These are phyloP conservation scores for Lathronympha strigana DNA, from an alignment of 2,888 invertebrate genomes.

Conservation along the genomic window DNA sequence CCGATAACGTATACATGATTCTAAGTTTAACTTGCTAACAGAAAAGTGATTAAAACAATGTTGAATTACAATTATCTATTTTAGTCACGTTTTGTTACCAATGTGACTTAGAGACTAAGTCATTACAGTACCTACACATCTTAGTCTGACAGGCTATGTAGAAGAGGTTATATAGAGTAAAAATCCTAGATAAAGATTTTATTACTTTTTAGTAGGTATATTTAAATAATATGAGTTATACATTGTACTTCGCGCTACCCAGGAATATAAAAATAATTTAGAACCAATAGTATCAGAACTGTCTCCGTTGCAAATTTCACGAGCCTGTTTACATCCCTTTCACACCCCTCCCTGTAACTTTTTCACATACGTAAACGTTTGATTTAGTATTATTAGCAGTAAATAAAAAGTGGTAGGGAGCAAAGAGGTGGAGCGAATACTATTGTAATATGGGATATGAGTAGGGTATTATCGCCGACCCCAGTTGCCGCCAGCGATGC, in stretches of 20 bases:
- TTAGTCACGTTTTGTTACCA: too few species aligned
- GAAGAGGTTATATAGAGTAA: too few species aligned
- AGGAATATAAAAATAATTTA: background rate
- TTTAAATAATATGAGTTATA: too few species aligned
- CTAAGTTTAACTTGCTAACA: too few species aligned
- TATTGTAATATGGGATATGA: constrained; percentile 69
- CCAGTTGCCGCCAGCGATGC: constrained; percentile 65
- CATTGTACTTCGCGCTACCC: background rate
- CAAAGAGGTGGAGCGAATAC: constrained; percentile 81
- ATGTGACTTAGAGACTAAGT: too few species aligned
- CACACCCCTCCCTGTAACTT: constrained; percentile 59
- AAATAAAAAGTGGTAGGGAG: constrained; percentile 84
- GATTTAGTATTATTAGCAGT: constrained; percentile 83
- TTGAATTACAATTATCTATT: too few species aligned
- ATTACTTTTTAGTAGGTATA: too few species aligned
- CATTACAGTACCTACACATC: too few species aligned
- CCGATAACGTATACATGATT: too few species aligned
- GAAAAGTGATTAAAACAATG: too few species aligned
- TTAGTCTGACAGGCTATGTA: too few species aligned
- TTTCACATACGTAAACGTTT: constrained; percentile 67
- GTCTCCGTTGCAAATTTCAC: constrained; percentile 49
- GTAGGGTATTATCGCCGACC: constrained; percentile 74
- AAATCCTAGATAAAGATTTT: too few species aligned
- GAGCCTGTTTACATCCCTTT: constrained; percentile 72
- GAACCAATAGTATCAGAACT: constrained; percentile 4